Conservation (phyloP, 2,888 invertebrate genomes). For the Lithosia quadra region DNA sequence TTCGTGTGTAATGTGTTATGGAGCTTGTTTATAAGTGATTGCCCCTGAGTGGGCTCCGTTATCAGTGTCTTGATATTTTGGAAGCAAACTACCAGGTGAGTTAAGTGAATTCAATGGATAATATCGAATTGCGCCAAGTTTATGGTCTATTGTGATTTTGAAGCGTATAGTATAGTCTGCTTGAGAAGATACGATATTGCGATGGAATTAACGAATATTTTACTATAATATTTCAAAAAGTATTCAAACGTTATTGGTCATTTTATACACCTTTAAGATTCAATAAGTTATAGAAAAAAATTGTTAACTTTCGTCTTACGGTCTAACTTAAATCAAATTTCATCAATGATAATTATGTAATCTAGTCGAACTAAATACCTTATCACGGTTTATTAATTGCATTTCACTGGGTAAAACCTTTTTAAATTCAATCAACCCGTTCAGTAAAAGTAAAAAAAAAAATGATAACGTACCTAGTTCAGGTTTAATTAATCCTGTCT, state of each 20-base stretch:
- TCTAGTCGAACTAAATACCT: not conserved
- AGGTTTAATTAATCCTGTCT: not conserved
- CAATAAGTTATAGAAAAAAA: no score
- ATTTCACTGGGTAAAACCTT: not conserved
- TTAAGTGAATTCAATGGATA: conserved; percentile 34
- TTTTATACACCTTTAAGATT: not conserved
- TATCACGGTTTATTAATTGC: not conserved
- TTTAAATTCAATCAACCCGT: not conserved
- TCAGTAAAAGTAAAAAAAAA: no score
- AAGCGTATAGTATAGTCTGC: conserved; percentile 53
- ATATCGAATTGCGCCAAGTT: conserved; percentile 45
- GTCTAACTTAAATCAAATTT: not conserved
- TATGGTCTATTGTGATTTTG: conserved; percentile 68
- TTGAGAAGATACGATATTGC: conserved; percentile 41
- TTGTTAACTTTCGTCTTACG: not conserved
- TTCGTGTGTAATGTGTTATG: conserved; percentile 74
- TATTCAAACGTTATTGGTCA: conserved; percentile 31
- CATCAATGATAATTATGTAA: not conserved
- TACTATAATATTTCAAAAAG: conserved; percentile 34
- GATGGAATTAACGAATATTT: conserved; percentile 31
- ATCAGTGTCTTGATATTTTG: conserved; percentile 55
- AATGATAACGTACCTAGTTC: no score
- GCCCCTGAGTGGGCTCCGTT: conserved; percentile 72
- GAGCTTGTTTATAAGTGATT: conserved; percentile 74
- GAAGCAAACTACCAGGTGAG: conserved; percentile 68